Conservation (phyloP, 2,888 invertebrate species). For the Luffia ferchaultella region DNA sequence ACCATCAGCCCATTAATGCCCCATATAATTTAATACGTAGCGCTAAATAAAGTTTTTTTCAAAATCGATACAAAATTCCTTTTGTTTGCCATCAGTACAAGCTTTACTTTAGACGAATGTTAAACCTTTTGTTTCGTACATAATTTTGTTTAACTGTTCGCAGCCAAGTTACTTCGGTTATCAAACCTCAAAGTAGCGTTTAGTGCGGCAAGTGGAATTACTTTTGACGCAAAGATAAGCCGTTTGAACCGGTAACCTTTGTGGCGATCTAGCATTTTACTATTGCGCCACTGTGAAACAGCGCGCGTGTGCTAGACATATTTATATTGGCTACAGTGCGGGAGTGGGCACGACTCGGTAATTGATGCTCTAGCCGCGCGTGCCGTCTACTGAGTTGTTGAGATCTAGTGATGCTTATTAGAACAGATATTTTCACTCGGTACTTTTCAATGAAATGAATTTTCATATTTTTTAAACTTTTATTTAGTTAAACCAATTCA, state of each 20-base stretch:
- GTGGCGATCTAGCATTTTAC: constrained; percentile 52
- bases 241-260: constrained; percentile 54
- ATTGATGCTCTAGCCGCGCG: constrained; percentile 52
- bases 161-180: no score
- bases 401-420: neutral
- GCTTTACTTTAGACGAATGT: no score
- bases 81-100: no score
- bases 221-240: constrained; percentile 41
- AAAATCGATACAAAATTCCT: no score
- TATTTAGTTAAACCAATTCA: no score
- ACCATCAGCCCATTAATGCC: no score
- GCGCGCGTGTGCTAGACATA: constrained; percentile 39
- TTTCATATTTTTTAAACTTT: constrained; percentile 23
- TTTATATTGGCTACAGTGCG: constrained; percentile 58
- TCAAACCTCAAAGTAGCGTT: no score
- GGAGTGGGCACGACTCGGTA: constrained; percentile 61
- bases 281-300: constrained; percentile 48
- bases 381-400: constrained; percentile 20
- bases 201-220: neutral
- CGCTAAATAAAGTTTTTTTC: no score
- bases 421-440: constrained; percentile 23
- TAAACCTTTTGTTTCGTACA: no score
- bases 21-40: no score
- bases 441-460: constrained; percentile 37
- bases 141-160: no score